Base-by-base conservation (phyloP, 2,797 vertebrate genomes). In the Scomberomorus guttatus region DNA sequence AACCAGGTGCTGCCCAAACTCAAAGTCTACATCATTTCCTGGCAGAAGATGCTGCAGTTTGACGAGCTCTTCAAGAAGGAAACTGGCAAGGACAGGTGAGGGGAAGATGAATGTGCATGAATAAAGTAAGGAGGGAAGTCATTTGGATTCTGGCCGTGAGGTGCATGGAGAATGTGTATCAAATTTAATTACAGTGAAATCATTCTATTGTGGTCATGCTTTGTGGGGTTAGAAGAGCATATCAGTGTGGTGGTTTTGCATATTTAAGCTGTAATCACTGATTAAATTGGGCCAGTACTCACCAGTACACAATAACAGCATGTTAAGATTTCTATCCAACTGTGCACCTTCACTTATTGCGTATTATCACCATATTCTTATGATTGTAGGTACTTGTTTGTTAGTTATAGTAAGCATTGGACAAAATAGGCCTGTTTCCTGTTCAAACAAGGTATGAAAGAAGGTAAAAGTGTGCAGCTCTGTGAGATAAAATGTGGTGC, bases 21-120 rank as follows among this genome's bases (percentile, higher is more conserved):
- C 72, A 97, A 96, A 82, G 96, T 96, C 72, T 98, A 97, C 86
- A 97, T 99, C 95, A 97, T 98, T 93, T 97, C 97, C 62, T 97
- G 97, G 88, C 97, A 98, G 94, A 98, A 99, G 95, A 99, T 99
- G 98, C 95, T 97, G 87, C 97, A 97, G 55, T 97, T 98, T 13
- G 98, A 99, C 20, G 97, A 99, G 48, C 96, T 99, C 78, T 99
- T 99, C 92, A 99, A 99, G 92, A 95, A 85, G 81, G 98, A 99
- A 95, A 99, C 98, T 0, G 98, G 98, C 60, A 99, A 99, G 83
- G 98, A 99, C 97, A 97, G 98, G 98, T 99, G 92, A 88, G 84
- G 6, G n/a, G 15, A 48, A 25, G 39, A 8, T 39, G 9, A 69
- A 32, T 6, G 6, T 37, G 6, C 12, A 4, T 3, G 3, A 29